phyloP scores from a whole-genome alignment of 2,888 invertebrate species.

The Tachina grossa region DNA sequence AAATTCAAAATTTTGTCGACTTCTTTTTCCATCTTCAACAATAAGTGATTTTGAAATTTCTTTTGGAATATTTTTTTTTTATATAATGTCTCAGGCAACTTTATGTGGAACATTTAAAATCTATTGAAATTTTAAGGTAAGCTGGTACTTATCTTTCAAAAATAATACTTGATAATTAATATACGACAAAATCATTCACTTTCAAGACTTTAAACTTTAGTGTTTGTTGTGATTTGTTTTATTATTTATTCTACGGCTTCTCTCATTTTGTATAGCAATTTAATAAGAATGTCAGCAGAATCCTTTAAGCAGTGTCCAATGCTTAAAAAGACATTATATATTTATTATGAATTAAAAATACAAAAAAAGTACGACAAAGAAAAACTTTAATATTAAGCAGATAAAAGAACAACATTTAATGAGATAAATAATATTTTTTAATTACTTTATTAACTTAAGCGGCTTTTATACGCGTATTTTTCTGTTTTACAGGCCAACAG shows the following conservation, averaged over 20 bases:
- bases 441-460: conserved; percentile 52
- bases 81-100: no score
- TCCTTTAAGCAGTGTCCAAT: conserved; percentile 57
- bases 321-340: conserved; percentile 58
- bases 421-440: conserved; percentile 56
- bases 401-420: conserved; percentile 31
- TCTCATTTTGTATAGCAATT: conserved; percentile 38
- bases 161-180: no score
- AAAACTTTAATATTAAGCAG: not conserved
- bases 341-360: conserved; percentile 40
- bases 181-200: no score
- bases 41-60: no score
- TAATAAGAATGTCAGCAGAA: conserved; percentile 59
- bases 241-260: not conserved
- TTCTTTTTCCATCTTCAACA: no score
- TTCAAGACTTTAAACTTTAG: no score
- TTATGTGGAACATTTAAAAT: no score
- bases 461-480: conserved; percentile 2
- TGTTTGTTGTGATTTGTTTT: not conserved
- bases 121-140: no score
- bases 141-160: no score
- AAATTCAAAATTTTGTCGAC: no score
- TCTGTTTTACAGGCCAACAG: not conserved
- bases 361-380: not conserved
- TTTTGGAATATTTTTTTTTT: no score